phyloP scores from a whole-genome alignment of 2,113 vertebrate genomes.

The Paradisaea rubra region DNA sequence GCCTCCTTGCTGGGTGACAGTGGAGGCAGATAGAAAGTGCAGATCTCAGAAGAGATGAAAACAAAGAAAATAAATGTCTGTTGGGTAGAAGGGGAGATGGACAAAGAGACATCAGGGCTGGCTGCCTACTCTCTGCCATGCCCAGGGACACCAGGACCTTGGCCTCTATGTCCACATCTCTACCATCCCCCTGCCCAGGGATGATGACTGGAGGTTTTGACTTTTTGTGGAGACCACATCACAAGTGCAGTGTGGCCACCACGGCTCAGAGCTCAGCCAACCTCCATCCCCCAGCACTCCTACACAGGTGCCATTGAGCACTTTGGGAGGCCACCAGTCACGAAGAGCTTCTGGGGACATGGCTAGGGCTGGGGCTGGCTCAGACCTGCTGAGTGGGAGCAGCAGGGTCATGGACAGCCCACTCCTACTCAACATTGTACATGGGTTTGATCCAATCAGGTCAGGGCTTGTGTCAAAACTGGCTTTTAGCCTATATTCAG shows the following conservation, averaged over 20 bases:
- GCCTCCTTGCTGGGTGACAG: not conserved
- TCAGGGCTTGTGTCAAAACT: not conserved
- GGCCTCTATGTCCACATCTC: not conserved
- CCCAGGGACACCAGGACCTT: not conserved
- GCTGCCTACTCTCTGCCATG: not conserved
- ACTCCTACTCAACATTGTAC: not conserved
- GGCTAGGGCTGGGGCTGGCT: not conserved
- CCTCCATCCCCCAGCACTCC: accelerated
- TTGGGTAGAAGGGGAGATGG: not conserved
- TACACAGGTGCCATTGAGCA: not conserved
- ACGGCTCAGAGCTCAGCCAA: not conserved
- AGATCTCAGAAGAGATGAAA: not conserved
- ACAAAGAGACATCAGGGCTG: not conserved
- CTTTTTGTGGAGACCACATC: accelerated
- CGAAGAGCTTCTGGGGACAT: accelerated
- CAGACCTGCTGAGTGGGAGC: not conserved
- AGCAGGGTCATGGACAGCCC: not conserved
- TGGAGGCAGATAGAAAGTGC: not conserved
- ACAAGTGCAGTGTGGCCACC: not conserved
- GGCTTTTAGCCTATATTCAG: not conserved
- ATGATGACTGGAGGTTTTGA: not conserved
- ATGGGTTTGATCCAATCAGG: not conserved
- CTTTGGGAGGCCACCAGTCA: not conserved
- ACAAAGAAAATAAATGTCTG: not conserved
- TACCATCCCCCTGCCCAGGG: not conserved